A percentile compares a stretch with the other conserved stretches of the same genome.
Evolutionary conservation across 2,797 vertebrate genomes (phyloP).

Genomic region (Smutsia temminckii): DNA sequence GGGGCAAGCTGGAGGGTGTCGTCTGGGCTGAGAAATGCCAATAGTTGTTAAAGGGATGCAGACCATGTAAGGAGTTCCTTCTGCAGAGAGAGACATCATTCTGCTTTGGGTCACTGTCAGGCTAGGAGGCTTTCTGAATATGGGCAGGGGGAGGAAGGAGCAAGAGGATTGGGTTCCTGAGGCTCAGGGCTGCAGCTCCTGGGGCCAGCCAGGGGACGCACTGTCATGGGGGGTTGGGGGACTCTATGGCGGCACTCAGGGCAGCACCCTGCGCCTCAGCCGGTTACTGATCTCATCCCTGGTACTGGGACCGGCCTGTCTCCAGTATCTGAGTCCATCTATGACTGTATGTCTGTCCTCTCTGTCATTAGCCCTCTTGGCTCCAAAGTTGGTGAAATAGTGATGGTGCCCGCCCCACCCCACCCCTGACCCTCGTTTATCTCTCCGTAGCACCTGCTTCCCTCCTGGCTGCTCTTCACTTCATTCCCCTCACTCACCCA

Average conservation of each 20-base stretch:
- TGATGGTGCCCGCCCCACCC: fast-evolving
- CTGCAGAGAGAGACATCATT: background rate
- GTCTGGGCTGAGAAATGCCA: background rate
- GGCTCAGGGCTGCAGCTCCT: fast-evolving
- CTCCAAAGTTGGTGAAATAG: background rate
- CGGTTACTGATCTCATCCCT: background rate
- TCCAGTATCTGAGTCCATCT: too few relatives aligned
- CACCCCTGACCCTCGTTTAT: background rate
- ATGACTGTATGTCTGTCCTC: background rate
- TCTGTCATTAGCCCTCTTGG: background rate
- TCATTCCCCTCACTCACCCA: background rate
- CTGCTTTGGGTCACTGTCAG: background rate
- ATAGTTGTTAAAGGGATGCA: background rate
- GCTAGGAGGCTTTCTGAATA: background rate
- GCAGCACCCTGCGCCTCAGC: background rate
- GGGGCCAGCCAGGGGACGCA: background rate
- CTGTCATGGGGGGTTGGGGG: too few relatives aligned
- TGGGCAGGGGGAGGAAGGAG: too few relatives aligned
- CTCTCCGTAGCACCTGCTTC: background rate
- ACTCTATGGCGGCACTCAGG: fast-evolving
- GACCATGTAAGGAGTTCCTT: background rate
- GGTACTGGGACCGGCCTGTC: background rate
- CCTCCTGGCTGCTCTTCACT: background rate
- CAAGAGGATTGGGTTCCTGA: background rate
- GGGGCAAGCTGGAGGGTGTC: background rate